Base-by-base conservation (phyloP, 2,113 vertebrate genomes). In the Phaetusa simplex region DNA sequence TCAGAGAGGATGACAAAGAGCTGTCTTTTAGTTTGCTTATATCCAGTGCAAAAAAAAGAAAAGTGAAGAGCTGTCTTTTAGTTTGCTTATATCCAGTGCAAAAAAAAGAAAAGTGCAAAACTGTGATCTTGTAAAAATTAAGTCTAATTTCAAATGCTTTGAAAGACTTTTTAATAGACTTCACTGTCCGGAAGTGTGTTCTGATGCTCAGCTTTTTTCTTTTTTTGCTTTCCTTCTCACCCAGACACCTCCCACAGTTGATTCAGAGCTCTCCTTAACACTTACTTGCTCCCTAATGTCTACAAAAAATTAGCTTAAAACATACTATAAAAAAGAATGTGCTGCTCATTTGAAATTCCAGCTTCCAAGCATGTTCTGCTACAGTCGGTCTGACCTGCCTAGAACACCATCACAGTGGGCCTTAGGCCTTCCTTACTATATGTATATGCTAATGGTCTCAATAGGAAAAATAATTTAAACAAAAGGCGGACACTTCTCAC, bases 1-100 rank as follows among this genome's bases (percentile, higher is more conserved):
- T 23, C 53, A 88, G 6, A 38, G 5, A 38, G 22, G 9, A 26
- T 71, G 55, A 11, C 22, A 73, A 77, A 26, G 11, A 7, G 6
- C 61, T 9, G 6, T 15, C 47, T 78, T 84, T 71, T 42, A 23
- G 20, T 34, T 82, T 56, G 4, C 29, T 65, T 24, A 62, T 30
- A 81, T 6, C 15, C 42, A 40, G 38, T 0, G 0, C 15, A 74
- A 81, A 49, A 47, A 47, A 47, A 45, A 45, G 43, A 45, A 78
- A 9, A 45, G 43, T 45, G 43, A 77, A 26, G 11, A 7, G 6
- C 61, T 9, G 6, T 15, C 47, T 78, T 84, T 71, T 42, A 23
- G 20, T 34, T 82, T 56, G 4, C 30, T 65, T 24, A 62, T 30
- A 81, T 6, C 15, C 42, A 40, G 38, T 0, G 0, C 15, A 74